Conservation (phyloP, 2,113 vertebrate species). For the Amblyornis subalaris region DNA sequence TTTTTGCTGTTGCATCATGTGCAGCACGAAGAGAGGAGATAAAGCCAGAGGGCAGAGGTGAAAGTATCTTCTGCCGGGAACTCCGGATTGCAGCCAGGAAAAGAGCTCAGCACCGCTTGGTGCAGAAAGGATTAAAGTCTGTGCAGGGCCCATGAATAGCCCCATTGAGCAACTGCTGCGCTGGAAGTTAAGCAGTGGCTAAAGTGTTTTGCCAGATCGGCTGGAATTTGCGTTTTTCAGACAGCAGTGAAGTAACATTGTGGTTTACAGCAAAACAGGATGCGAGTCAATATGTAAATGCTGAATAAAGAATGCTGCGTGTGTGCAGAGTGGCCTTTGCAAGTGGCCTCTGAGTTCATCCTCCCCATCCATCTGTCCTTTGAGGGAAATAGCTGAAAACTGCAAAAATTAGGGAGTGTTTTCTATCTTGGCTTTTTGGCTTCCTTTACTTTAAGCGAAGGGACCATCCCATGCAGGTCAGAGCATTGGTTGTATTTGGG, state of each 20-base stretch:
- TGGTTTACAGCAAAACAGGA: conserved; percentile 43
- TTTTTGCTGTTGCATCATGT: background rate
- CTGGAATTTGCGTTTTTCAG: conserved; percentile 32
- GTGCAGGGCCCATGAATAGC: conserved; percentile 3
- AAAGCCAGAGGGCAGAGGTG: conserved; percentile 13
- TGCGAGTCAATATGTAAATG: background rate
- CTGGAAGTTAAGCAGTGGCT: conserved; percentile 13
- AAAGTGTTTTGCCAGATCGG: conserved; percentile 40
- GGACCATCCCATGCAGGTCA: conserved; percentile 43
- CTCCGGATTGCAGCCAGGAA: background rate
- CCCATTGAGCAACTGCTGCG: conserved; percentile 33
- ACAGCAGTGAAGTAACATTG: background rate
- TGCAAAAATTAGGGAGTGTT: background rate
- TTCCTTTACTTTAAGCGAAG: conserved; percentile 55
- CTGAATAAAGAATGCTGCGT: background rate
- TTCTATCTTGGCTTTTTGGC: background rate
- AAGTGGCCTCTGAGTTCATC: conserved; percentile 1
- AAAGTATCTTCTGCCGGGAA: background rate
- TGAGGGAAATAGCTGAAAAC: conserved; percentile 64
- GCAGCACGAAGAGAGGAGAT: background rate
- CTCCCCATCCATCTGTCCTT: conserved; percentile 41
- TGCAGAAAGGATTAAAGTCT: background rate
- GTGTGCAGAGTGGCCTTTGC: background rate
- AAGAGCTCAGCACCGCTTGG: background rate
- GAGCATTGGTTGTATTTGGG: conserved; percentile 64